These are phyloP conservation scores for Manis pentadactyla DNA, from an alignment of 2,797 vertebrate genomes.

Conservation along the genomic window DNA sequence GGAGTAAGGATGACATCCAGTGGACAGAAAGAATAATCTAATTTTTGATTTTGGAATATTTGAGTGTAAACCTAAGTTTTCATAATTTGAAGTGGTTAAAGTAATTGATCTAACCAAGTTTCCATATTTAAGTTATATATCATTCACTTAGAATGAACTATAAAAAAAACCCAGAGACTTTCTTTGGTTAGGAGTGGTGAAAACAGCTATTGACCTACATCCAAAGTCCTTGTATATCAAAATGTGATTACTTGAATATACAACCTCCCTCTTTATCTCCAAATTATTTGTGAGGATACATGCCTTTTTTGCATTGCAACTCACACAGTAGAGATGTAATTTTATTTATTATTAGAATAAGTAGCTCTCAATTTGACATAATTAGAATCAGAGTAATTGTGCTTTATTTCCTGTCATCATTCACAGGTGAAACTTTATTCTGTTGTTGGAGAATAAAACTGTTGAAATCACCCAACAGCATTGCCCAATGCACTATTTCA, in stretches of 20 bases:
- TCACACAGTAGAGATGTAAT: not conserved
- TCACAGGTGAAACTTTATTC: not conserved
- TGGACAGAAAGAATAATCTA: slow-evolving; percentile 42
- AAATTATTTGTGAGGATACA: not conserved
- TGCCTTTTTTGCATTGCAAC: not conserved
- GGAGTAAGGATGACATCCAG: slow-evolving; percentile 81
- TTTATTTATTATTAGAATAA: not conserved
- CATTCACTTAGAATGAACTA: not conserved
- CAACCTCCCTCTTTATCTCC: not conserved
- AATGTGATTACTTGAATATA: not conserved
- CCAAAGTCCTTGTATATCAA: not conserved
- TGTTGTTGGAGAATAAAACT: not conserved
- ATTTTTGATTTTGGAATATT: not conserved
- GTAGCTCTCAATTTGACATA: not conserved
- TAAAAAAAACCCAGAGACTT: not conserved
- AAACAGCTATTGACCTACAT: not conserved
- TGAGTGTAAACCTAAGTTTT: not conserved
- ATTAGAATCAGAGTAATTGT: not conserved
- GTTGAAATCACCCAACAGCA: not conserved
- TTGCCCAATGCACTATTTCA: not conserved
- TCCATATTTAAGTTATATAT: not conserved
- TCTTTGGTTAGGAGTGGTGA: not conserved
- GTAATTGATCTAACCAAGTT: not conserved
- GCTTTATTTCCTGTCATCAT: not conserved
- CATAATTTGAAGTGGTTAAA: not conserved